Conservation (phyloP, 2,888 invertebrate species). For the Caradrina clavipalpis region DNA sequence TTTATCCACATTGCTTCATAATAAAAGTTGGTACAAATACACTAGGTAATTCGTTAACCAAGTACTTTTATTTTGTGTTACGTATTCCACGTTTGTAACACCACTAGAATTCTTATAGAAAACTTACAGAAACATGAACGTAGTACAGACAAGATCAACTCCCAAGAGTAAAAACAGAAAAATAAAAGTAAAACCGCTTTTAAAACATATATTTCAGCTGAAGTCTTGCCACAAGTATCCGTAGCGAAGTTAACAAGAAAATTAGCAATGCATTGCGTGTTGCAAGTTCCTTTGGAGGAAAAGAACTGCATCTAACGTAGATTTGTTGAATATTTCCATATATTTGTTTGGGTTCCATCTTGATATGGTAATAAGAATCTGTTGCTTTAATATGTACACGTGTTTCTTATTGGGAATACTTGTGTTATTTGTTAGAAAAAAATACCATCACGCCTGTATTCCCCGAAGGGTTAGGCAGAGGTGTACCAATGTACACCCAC, state of each 20-base stretch:
- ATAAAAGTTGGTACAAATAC: too few species aligned
- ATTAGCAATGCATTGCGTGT: slow-evolving; percentile 66
- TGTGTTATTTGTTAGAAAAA: too few species aligned
- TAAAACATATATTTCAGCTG: slow-evolving; percentile 35
- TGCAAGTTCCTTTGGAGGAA: slow-evolving; percentile 38
- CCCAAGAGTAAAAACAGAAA: neutral
- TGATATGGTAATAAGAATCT: slow-evolving; percentile 22
- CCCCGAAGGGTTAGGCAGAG: too few species aligned
- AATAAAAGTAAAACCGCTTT: slow-evolving; percentile 8
- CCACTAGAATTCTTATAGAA: too few species aligned
- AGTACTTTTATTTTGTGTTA: too few species aligned
- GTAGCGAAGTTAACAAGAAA: slow-evolving; percentile 62
- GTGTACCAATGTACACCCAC: too few species aligned
- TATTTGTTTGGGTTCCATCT: slow-evolving; percentile 40
- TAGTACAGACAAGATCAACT: neutral
- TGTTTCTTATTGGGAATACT: neutral
- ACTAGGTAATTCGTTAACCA: too few species aligned
- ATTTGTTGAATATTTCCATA: slow-evolving; percentile 45
- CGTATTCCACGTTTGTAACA: too few species aligned
- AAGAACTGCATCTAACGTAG: slow-evolving; percentile 50
- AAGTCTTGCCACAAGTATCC: slow-evolving; percentile 32
- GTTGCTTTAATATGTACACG: slow-evolving; percentile 25
- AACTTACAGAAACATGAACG: too few species aligned
- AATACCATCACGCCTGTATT: too few species aligned
- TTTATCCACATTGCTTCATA: too few species aligned